Evolutionary conservation across 1,140 invertebrate species (phyloP).

Genomic region (Bombus vancouverensis): DNA sequence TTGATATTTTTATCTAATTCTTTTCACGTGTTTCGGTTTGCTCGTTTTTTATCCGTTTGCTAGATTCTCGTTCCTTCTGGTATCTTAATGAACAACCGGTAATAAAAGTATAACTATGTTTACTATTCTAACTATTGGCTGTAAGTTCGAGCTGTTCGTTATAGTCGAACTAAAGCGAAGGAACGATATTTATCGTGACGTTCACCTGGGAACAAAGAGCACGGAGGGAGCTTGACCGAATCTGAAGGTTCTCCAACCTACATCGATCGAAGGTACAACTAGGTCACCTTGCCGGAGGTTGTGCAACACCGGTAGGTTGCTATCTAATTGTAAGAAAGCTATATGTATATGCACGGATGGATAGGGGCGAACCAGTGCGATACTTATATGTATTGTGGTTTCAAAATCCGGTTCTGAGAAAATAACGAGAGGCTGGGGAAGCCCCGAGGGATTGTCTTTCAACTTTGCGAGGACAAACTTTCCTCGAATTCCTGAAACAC

Average conservation of each 20-base stretch:
- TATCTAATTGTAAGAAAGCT: conserved; percentile 43
- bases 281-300: conserved; percentile 74
- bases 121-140: no score
- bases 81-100: no score
- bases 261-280: conserved; percentile 64
- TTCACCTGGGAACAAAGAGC: neutral
- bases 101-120: no score
- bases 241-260: conserved; percentile 53
- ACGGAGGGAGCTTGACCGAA: neutral
- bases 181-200: neutral
- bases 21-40: no score
- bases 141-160: no score
- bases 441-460: no score
- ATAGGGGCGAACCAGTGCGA: conserved; percentile 1
- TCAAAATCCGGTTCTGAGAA: conserved; percentile 75
- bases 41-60: no score
- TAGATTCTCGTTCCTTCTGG: no score
- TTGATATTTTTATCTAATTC: no score
- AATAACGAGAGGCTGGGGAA: conserved; percentile 56
- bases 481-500: no score
- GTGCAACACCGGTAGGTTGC: conserved; percentile 60
- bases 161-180: no score
- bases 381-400: neutral
- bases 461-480: no score
- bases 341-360: neutral